Evolutionary conservation across 2,797 vertebrate species (phyloP).

Genomic region (Macropodus opercularis): DNA sequence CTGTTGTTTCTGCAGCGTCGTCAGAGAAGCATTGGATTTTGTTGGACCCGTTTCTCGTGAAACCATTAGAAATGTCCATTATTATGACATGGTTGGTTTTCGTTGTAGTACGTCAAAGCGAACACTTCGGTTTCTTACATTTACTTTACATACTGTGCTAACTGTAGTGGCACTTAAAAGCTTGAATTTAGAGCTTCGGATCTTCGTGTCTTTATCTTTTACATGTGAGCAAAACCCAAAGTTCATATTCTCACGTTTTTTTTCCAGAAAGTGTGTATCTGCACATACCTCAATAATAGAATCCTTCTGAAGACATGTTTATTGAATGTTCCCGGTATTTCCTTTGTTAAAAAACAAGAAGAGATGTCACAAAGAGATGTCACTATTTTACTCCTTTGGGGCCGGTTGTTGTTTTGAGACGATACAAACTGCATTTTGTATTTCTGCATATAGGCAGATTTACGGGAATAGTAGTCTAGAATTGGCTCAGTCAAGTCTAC

Average conservation of each 20-base stretch:
- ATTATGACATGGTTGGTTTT: constrained; percentile 14
- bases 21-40: constrained; percentile 42
- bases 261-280: constrained; percentile 35
- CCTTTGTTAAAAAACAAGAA: constrained; percentile 34
- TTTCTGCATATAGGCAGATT: background rate
- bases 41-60: constrained; percentile 50
- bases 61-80: constrained; percentile 20
- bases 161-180: constrained; percentile 36
- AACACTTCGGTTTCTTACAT: constrained; percentile 46
- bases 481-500: constrained; percentile 4
- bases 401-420: background rate
- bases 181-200: constrained; percentile 44
- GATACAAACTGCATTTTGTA: background rate
- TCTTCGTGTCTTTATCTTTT: constrained; percentile 31
- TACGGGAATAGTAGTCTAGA: constrained; percentile 2
- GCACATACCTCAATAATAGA: constrained; percentile 63
- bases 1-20: constrained; percentile 40
- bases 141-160: constrained; percentile 36
- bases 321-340: constrained; percentile 64
- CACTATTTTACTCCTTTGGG: background rate
- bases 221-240: constrained; percentile 59
- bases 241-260: constrained; percentile 43
- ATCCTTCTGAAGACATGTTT: constrained; percentile 51
- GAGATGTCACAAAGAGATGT: no score
- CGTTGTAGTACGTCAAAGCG: constrained; percentile 27